Base-by-base conservation (phyloP, 1,140 invertebrate genomes). In the Nebria ingens region DNA sequence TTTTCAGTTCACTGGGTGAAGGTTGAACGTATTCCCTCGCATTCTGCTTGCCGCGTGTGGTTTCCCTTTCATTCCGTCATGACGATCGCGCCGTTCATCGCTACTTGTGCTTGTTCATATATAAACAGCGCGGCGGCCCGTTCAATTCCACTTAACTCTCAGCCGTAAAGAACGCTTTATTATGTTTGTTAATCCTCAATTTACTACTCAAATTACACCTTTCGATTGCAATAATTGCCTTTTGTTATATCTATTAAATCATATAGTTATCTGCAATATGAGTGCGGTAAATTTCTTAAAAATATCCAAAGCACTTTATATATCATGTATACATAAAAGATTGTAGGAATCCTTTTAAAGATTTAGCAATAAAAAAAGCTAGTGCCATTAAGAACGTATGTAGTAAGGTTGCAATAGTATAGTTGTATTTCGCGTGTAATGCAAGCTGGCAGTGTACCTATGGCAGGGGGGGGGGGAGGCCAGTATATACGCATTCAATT, bases 1-100 rank as follows among this genome's bases (percentile, higher is more conserved):
- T 57, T 57, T 57, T 57, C 56, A 58, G 57, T 58, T 58, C 57
- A 58, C 19, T 58, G 50, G 57, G 57, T 58, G 57, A 58, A 58
- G 57, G 57, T 58, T 58, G 19, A 34, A 20, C 40, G 40, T 11
- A 9, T 9, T 45, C 40, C 40, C 40, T 11, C 40, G 3, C 6
- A 12, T 17, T 6, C 9, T 17, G 17, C 9, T 17, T 45, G 40
- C 9, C 40, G 40, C 40, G 40, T 17, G 6, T 17, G 15, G 9
- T 45, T 45, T 45, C 40, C 40, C 40, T 45, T 45, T 45, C 40
- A 17, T 45, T 45, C 6, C 6, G 40, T 4, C 40, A 45, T 12
- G 17, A 45, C 9, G 9, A 6, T 45, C 40, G 40, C 40, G 6
- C 9, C 15, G 40, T 34, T 6, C n/a, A 9, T n/a, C 25, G 25